phyloP scores from a whole-genome alignment of 2,888 invertebrate genomes.

The Diarsia brunnea region DNA sequence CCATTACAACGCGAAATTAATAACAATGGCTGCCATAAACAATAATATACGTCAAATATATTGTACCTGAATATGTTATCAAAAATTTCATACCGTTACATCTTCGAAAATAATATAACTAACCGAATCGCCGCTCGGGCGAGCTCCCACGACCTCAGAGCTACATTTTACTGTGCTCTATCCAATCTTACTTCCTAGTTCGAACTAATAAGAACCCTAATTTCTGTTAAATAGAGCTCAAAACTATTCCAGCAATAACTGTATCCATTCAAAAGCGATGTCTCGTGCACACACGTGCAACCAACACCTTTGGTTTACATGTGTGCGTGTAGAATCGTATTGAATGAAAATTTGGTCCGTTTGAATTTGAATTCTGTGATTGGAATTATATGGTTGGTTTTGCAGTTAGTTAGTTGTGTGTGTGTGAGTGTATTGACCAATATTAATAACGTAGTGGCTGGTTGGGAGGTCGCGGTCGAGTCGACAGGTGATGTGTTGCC shows the following conservation, averaged over 20 bases:
- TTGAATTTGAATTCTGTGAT: slow-evolving; percentile 69
- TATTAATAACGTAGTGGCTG: slow-evolving; percentile 83
- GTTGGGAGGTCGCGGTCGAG: slow-evolving; percentile 86
- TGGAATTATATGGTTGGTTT: slow-evolving; percentile 70
- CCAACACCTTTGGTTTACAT: slow-evolving; percentile 77
- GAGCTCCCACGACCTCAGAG: slow-evolving; percentile 88
- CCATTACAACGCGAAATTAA: slow-evolving; percentile 56
- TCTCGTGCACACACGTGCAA: slow-evolving; percentile 81
- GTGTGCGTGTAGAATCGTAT: slow-evolving; percentile 75
- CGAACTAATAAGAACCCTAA: slow-evolving; percentile 74
- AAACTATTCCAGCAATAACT: slow-evolving; percentile 70
- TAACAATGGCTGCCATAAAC: slow-evolving; percentile 63
- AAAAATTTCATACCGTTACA: slow-evolving; percentile 85
- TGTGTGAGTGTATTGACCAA: slow-evolving; percentile 87
- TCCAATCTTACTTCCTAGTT: slow-evolving; percentile 88
- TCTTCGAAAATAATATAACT: slow-evolving; percentile 83
- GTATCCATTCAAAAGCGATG: slow-evolving; percentile 86
- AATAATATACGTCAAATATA: slow-evolving; percentile 68
- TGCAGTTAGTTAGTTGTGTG: slow-evolving; percentile 38
- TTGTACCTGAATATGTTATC: slow-evolving; percentile 79
- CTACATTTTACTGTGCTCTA: slow-evolving; percentile 87
- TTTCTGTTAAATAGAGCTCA: slow-evolving; percentile 65
- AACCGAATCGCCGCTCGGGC: slow-evolving; percentile 83
- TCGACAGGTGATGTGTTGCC: slow-evolving; percentile 86
- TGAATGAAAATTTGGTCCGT: slow-evolving; percentile 69